phyloP scores from a whole-genome alignment of 2,797 vertebrate species.

The Xiphophorus birchmanni region DNA sequence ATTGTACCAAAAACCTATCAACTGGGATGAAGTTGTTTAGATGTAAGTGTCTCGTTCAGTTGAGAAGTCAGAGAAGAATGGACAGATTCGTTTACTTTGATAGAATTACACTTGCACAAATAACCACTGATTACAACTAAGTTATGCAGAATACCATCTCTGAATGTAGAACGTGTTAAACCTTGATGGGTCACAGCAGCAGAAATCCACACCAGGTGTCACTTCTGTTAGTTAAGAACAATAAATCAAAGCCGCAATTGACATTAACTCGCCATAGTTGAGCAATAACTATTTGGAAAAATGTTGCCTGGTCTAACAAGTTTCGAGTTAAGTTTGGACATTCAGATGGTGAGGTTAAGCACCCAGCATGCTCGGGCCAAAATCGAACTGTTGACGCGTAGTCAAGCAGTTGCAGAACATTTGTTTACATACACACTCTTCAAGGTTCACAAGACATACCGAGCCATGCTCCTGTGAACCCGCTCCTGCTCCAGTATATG shows the following conservation, averaged over 20 bases:
- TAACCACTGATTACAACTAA: background rate
- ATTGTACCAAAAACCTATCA: background rate
- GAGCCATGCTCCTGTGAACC: too few species aligned
- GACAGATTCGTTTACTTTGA: background rate
- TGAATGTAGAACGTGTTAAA: background rate
- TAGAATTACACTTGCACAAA: background rate
- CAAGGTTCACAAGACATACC: too few species aligned
- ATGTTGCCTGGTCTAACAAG: background rate
- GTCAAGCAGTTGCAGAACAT: too few species aligned
- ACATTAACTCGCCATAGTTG: background rate
- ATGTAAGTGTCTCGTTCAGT: background rate
- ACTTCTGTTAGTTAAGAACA: background rate
- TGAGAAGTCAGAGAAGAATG: background rate
- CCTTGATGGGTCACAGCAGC: background rate
- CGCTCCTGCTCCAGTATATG: too few species aligned
- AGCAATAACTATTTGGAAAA: background rate
- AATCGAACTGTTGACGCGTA: too few species aligned
- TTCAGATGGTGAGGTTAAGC: too few species aligned
- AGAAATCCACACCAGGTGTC: background rate
- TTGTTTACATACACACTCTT: too few species aligned
- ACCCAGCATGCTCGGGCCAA: too few species aligned
- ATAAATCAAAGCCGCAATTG: background rate
- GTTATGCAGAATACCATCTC: background rate
- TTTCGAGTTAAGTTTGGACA: background rate
- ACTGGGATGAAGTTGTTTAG: background rate